Evolutionary conservation across 2,888 invertebrate species (phyloP).

Genomic region (Diloba caeruleocephala): DNA sequence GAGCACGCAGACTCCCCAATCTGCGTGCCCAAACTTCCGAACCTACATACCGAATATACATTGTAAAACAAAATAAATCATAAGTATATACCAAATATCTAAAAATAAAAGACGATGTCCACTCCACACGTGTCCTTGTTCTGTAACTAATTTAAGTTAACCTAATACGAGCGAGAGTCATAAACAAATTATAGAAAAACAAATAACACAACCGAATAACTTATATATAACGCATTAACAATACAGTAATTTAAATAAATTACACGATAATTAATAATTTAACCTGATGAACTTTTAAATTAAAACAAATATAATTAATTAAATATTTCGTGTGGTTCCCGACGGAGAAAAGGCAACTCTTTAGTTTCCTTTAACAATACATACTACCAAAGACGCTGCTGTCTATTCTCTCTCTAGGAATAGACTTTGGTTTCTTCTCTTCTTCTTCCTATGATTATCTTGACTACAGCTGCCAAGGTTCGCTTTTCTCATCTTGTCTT

Average conservation of each 20-base stretch:
- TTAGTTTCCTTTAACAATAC: too few species aligned
- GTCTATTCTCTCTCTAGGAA: too few species aligned
- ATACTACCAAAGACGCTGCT: too few species aligned
- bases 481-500: too few species aligned
- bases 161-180: conserved; percentile 65
- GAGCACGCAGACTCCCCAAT: too few species aligned
- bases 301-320: conserved; percentile 28
- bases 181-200: conserved; percentile 77
- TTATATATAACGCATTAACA: conserved; percentile 66
- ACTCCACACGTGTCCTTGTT: conserved; percentile 59
- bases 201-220: conserved; percentile 69
- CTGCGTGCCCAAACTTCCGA: too few species aligned
- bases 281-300: conserved; percentile 28
- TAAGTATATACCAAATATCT: not conserved
- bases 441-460: too few species aligned
- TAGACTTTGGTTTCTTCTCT: too few species aligned
- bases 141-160: conserved; percentile 70
- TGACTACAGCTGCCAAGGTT: too few species aligned
- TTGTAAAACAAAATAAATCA: too few species aligned
- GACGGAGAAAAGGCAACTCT: too few species aligned
- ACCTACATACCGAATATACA: too few species aligned
- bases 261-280: conserved; percentile 45
- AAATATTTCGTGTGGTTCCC: not conserved
- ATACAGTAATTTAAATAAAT: conserved; percentile 49
- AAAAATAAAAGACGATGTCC: conserved; percentile 3